Base-by-base conservation (phyloP, 2,113 vertebrate species). In the Tragelaphus buxtoni region DNA sequence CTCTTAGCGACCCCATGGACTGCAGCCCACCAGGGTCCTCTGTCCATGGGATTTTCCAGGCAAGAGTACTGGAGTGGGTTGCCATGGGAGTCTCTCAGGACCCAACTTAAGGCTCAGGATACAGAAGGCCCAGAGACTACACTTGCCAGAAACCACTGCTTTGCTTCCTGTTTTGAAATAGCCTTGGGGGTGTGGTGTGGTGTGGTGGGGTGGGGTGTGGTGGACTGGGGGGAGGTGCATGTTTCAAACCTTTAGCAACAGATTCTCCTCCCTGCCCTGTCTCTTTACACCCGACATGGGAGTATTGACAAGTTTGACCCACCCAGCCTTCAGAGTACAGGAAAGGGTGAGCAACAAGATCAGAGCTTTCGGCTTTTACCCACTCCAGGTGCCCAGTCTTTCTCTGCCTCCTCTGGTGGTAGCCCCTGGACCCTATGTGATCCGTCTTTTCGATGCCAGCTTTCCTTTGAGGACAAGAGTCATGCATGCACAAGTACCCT, bases 401-500 rank as follows among this genome's bases (percentile, higher is more conserved):
- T 87, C 63, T 72, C 32, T 16, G 61, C 10, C 61, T 42, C 7
- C 35, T 89, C 45, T 49, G 72, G 9, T 7, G 8, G 72, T 32
- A 22, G 65, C 30, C 35, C 53, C 2, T 20, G 20, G 45, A 30
- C 26, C 4, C n/a, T 7, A 8, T 32, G 3, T 28, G 26, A 11
- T 58, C 49, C 51, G 7, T 79, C 9, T 49, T 51, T 88, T 39
- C 0, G 2, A 53, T 69, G 81, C 24, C 56, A 3, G 32, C 32
- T 7, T 30, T 63, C 24, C 42, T n/a, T 58, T 2, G 5, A 83
- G 79, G 39, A 85, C 10, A 11, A 14, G n/a, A 58, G 17, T 76
- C 47, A 32, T 0, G 0, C 76, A 63, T 49, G 84, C 3, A 0
- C 2, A 0, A 0, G 0, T 94, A 17, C 35, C n/a, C 63, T 87